A percentile compares a stretch with the other conserved stretches of the same genome.
Evolutionary conservation across 1,140 invertebrate genomes (phyloP).

Genomic region (Meloidogyne floridensis): DNA sequence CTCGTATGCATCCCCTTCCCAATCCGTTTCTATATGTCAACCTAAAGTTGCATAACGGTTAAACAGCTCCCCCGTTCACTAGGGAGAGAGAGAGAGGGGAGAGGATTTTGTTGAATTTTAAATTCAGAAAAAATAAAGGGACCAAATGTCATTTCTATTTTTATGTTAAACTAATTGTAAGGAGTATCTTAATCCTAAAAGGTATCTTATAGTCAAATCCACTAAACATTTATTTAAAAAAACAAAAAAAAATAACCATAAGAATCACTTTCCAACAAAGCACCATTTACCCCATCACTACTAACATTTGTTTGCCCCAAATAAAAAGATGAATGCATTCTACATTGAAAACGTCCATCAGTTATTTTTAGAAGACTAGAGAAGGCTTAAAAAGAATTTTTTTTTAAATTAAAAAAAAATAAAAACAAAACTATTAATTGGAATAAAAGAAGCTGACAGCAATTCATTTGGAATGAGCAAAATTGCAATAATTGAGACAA

Average conservation of each 20-base stretch:
- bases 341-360: constrained; percentile 29
- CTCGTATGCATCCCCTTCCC: too few relatives aligned
- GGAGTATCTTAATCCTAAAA: too few relatives aligned
- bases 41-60: not conserved
- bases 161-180: too few relatives aligned
- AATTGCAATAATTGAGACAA: constrained; percentile 3
- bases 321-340: constrained; percentile 33
- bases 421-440: not conserved
- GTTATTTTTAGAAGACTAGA: constrained; percentile 33
- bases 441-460: not conserved
- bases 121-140: constrained; percentile 7
- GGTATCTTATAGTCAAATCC: too few relatives aligned
- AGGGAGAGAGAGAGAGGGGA: too few relatives aligned
- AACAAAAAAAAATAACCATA: constrained; percentile 43
- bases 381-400: constrained; percentile 3
- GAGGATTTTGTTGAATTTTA: too few relatives aligned
- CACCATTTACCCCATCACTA: constrained; percentile 19
- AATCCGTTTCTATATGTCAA: not conserved
- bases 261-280: constrained; percentile 28
- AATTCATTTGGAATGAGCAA: constrained; percentile 16
- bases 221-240: constrained; percentile 2
- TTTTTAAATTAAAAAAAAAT: constrained; percentile 13
- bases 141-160: constrained; percentile 18
- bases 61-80: too few relatives aligned
- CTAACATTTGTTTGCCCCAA: constrained; percentile 34